These are phyloP conservation scores for Caenorhabditis imperialis DNA, from an alignment of 2,888 invertebrate genomes.

Conservation along the genomic window DNA sequence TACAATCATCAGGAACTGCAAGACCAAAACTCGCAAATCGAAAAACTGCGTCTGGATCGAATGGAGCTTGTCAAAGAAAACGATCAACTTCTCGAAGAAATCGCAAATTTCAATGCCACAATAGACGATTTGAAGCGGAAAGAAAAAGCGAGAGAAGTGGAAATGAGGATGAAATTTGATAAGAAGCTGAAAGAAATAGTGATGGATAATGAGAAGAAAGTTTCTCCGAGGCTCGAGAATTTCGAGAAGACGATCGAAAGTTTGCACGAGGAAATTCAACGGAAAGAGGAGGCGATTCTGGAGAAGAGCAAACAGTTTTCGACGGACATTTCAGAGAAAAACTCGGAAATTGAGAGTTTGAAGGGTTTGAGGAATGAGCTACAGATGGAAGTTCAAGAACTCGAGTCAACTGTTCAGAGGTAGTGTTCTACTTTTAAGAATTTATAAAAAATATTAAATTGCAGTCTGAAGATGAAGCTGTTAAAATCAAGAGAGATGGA, in stretches of 20 bases:
- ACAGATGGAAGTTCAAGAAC: not conserved
- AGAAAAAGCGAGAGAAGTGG: conserved; percentile 44
- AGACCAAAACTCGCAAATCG: conserved; percentile 43
- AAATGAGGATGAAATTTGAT: conserved; percentile 32
- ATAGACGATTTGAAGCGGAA: conserved; percentile 35
- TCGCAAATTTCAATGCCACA: conserved; percentile 16
- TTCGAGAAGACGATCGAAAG: conserved; percentile 25
- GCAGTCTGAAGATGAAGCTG: conserved; percentile 6
- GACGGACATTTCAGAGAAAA: conserved; percentile 18
- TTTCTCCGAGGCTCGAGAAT: conserved; percentile 40
- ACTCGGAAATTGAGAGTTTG: conserved; percentile 12
- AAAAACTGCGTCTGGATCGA: conserved; percentile 37
- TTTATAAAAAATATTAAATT: not conserved
- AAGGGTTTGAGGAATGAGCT: not conserved
- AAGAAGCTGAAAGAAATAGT: conserved; percentile 31
- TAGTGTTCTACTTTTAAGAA: too few relatives aligned
- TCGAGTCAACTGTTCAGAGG: not conserved
- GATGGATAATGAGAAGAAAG: conserved; percentile 14
- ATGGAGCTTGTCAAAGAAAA: conserved; percentile 43
- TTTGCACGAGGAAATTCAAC: conserved; percentile 22
- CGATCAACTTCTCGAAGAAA: conserved; percentile 39
- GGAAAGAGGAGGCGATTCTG: conserved; percentile 19
- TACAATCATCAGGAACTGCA: conserved; percentile 38
- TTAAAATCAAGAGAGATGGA: too few relatives aligned
- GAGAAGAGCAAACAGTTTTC: conserved; percentile 24